phyloP scores from a whole-genome alignment of 2,888 invertebrate species.

The Elmis aenea region DNA sequence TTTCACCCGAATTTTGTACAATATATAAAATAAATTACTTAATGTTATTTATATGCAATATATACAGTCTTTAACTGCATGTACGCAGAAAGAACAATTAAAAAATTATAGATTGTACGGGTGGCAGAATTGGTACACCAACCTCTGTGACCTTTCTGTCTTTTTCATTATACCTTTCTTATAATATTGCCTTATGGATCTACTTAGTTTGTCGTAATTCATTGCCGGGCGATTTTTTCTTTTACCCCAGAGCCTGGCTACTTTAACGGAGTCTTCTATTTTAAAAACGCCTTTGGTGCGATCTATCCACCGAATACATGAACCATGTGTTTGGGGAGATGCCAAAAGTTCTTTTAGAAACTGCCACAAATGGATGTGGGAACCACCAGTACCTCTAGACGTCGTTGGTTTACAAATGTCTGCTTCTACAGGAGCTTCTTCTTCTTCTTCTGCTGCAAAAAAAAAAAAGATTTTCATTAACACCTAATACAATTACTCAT shows the following conservation, averaged over 20 bases:
- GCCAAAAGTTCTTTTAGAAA: constrained; percentile 93
- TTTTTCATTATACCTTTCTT: constrained; percentile 99
- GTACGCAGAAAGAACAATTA: constrained; percentile 22
- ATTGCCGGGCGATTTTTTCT: constrained; percentile 97
- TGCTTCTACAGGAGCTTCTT: constrained; percentile 36
- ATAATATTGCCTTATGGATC: constrained; percentile 97
- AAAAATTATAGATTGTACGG: constrained; percentile 75
- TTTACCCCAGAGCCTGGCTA: constrained; percentile 97
- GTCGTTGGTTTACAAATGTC: constrained; percentile 34
- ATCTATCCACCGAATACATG: constrained; percentile 97
- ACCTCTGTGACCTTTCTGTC: constrained; percentile 93
- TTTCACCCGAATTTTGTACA: constrained; percentile 12
- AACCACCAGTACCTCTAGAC: constrained; percentile 51
- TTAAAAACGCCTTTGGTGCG: constrained; percentile 94
- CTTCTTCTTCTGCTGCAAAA: constrained; percentile 47
- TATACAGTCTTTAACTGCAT: too few relatives aligned
- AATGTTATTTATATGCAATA: too few relatives aligned
- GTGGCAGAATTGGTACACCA: constrained; percentile 98
- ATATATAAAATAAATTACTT: constrained; percentile 14
- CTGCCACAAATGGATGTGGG: constrained; percentile 98
- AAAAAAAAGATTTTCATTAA: constrained; percentile 4
- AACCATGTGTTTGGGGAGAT: constrained; percentile 82
- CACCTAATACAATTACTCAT: constrained; percentile 2
- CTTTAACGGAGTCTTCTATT: constrained; percentile 96
- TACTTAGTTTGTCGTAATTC: constrained; percentile 98